Base-by-base conservation (phyloP, 2,888 invertebrate genomes). In the Drosophila flavopinicola region DNA sequence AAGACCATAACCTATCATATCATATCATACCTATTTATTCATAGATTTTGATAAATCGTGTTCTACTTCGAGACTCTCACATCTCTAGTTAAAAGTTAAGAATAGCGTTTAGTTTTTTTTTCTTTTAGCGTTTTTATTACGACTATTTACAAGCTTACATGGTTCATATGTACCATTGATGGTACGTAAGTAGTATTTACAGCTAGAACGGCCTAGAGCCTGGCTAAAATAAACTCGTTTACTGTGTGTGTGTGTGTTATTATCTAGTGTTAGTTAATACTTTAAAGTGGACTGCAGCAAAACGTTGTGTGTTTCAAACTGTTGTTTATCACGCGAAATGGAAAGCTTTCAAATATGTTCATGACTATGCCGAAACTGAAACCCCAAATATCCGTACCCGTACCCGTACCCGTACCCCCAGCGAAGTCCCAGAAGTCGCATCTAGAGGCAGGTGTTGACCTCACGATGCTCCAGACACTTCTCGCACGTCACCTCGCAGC, bases 401-500 rank as follows among this genome's bases (percentile, higher is more conserved):
- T n/a, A n/a, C n/a, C n/a, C 33, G 20, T 7, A 0, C 3, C 15
- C 27, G 10, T 29, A n/a, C 1, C 10, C 13, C 13, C 6, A 17
- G 29, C 17, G 20, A 23, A 17, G 15, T 30, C 20, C 45, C 38
- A n/a, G n/a, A n/a, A n/a, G 11, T 6, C 33, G 20, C 6, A 32
- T 32, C 71, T 85, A 91, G 52, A 89, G 87, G 92, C 96, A 96
- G 84, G 94, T 95, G 92, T 94, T 94, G 88, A 95, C 93, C 85
- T 94, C 94, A 83, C 94, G 93, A 88, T 93, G 94, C 71, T 94
- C 94, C 85, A 93, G 93, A 91, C 97, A 97, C 73, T 94, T 94
- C 88, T 95, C 94, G 92, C 98, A 98, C 57, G 89, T 89, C 77
- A 98, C 97, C 91, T 96, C 95, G 93, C 97, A 98, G 92, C 97